Evolutionary conservation across 2,797 vertebrate genomes (phyloP).

Genomic region (Pristis pectinata): DNA sequence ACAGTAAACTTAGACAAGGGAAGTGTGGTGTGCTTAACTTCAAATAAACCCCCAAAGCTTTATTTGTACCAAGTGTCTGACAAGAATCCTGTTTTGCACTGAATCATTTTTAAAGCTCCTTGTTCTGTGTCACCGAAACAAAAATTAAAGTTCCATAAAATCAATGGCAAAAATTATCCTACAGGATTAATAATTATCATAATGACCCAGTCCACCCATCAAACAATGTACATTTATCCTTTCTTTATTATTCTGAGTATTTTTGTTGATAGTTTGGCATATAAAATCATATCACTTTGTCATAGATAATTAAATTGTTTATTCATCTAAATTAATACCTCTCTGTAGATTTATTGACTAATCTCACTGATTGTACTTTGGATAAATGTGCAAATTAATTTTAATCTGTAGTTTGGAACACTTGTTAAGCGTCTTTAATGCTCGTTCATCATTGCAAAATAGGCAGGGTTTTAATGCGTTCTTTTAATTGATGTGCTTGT

Average conservation of each 20-base stretch:
- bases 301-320: constrained; percentile 28
- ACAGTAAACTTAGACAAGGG: constrained; percentile 18
- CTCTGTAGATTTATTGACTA: background rate
- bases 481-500: background rate
- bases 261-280: background rate
- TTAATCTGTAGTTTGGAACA: background rate
- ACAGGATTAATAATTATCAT: background rate
- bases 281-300: background rate
- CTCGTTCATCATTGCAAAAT: background rate
- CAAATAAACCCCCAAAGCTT: background rate
- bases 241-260: background rate
- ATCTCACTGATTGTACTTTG: background rate
- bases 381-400: background rate
- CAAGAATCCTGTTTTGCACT: background rate
- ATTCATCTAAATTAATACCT: background rate
- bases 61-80: background rate
- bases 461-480: background rate
- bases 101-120: background rate
- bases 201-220: background rate
- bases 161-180: background rate
- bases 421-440: background rate
- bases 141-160: background rate
- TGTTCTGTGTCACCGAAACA: background rate
- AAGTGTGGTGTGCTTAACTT: constrained; percentile 5
- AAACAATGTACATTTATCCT: background rate